Evolutionary conservation across 2,113 vertebrate genomes (phyloP).

Genomic region (Archilochus colubris): DNA sequence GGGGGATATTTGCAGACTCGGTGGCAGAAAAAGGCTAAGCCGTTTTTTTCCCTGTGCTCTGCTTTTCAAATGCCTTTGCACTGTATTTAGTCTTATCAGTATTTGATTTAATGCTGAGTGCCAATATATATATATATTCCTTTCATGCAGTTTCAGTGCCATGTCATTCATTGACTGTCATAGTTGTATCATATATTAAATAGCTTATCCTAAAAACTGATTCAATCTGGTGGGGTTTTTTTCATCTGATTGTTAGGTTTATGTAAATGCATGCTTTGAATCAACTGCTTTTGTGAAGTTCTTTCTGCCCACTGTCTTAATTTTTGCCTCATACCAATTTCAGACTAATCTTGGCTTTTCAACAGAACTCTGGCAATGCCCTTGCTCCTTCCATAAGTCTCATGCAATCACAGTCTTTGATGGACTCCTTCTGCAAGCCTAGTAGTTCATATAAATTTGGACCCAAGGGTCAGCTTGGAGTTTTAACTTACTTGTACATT

Average conservation of each 20-base stretch:
- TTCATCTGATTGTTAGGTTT: not conserved
- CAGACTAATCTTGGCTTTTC: not conserved
- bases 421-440: not conserved
- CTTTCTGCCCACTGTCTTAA: not conserved
- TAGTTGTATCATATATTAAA: not conserved
- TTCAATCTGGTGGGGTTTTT: not conserved
- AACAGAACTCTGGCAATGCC: not conserved
- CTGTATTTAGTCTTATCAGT: not conserved
- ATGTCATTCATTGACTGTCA: not conserved
- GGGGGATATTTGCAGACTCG: not conserved
- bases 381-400: not conserved
- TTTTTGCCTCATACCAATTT: not conserved
- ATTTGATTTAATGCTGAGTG: not conserved
- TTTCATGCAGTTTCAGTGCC: not conserved
- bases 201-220: not conserved
- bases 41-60: not conserved
- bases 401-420: not conserved
- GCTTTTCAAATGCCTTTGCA: not conserved
- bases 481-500: not conserved
- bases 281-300: not conserved
- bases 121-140: not conserved
- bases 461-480: not conserved
- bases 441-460: not conserved
- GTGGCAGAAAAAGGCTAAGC: not conserved
- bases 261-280: not conserved